Evolutionary conservation across 2,113 vertebrate genomes (phyloP).

Genomic region (Tenebrosternarchus preto): DNA sequence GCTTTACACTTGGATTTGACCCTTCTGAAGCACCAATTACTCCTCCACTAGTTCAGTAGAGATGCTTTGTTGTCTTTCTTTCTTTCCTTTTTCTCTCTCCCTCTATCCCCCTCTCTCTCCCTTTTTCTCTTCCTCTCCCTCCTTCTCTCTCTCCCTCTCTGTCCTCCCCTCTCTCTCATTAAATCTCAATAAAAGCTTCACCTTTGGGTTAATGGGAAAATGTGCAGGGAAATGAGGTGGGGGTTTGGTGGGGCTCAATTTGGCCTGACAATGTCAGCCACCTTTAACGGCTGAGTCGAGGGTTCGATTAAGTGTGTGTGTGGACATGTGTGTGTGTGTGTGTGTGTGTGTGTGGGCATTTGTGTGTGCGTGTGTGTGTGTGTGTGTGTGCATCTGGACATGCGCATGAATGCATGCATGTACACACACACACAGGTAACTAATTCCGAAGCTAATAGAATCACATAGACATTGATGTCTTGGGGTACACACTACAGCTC

Average conservation of each 20-base stretch:
- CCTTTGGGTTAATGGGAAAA: slow-evolving; percentile 39
- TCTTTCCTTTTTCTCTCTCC: not conserved
- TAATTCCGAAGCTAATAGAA: not conserved
- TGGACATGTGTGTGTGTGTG: not conserved
- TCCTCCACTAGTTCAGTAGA: not conserved
- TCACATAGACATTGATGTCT: not conserved
- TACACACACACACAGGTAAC: not conserved
- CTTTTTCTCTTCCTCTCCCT: slow-evolving; percentile 23
- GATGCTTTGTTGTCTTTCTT: not conserved
- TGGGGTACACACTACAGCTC: not conserved
- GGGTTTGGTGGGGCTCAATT: slow-evolving; percentile 24
- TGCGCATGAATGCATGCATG: not conserved
- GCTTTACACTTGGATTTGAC: no score
- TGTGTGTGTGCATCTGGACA: not conserved
- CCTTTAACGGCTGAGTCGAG: slow-evolving; percentile 39
- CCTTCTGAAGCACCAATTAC: not conserved
- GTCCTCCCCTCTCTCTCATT: slow-evolving; percentile 28
- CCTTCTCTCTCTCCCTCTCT: not conserved
- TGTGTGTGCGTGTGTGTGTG: not conserved
- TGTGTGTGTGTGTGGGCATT: not conserved
- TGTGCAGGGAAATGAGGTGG: slow-evolving; percentile 30
- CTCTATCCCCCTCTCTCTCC: slow-evolving; percentile 8
- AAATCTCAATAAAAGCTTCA: slow-evolving; percentile 47
- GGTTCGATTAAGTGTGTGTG: slow-evolving; percentile 39
- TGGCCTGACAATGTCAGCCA: slow-evolving; percentile 24